phyloP scores from a whole-genome alignment of 1,140 invertebrate genomes.

The Agrilus planipennis region DNA sequence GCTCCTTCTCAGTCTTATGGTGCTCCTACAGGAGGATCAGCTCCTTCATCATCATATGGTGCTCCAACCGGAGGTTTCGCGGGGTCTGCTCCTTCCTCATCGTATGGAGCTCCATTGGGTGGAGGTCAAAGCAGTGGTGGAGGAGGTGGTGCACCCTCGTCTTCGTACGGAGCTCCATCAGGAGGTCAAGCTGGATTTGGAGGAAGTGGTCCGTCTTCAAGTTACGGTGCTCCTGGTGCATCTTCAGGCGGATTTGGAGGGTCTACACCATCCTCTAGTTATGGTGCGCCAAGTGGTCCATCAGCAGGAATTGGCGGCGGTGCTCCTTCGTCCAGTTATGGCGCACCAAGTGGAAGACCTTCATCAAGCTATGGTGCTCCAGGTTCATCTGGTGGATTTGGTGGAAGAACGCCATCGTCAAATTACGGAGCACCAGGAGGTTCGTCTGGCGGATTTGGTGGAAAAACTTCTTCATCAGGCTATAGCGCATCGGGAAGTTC shows the following conservation, averaged over 20 bases:
- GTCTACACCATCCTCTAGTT: slow-evolving; percentile 1
- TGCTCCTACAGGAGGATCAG: too few relatives aligned
- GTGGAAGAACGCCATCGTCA: slow-evolving; percentile 21
- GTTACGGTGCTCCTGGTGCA: slow-evolving; percentile 29
- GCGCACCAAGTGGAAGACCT: slow-evolving; percentile 28
- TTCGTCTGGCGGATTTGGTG: slow-evolving; percentile 1
- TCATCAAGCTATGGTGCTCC: slow-evolving; percentile 33
- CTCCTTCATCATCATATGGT: slow-evolving; percentile 12
- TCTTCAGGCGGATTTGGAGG: slow-evolving; percentile 22
- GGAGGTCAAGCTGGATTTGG: slow-evolving; percentile 13
- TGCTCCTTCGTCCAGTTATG: slow-evolving; percentile 3
- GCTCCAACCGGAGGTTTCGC: background rate
- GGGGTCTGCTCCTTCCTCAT: slow-evolving; percentile 17
- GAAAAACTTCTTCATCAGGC: slow-evolving; percentile 28
- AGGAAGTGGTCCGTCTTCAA: slow-evolving; percentile 20
- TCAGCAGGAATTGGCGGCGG: slow-evolving; percentile 14
- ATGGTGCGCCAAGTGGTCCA: background rate
- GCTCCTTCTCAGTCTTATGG: slow-evolving; percentile 37
- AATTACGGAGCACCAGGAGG: slow-evolving; percentile 31
- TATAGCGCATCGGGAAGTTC: slow-evolving; percentile 6
- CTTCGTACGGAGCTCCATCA: slow-evolving; percentile 31
- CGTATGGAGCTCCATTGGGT: slow-evolving; percentile 35
- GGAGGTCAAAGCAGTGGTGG: slow-evolving; percentile 12
- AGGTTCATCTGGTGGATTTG: slow-evolving; percentile 17
- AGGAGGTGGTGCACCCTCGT: slow-evolving; percentile 21